Conservation (phyloP, 2,113 vertebrate species). For the Trematocara unimaculatum region DNA sequence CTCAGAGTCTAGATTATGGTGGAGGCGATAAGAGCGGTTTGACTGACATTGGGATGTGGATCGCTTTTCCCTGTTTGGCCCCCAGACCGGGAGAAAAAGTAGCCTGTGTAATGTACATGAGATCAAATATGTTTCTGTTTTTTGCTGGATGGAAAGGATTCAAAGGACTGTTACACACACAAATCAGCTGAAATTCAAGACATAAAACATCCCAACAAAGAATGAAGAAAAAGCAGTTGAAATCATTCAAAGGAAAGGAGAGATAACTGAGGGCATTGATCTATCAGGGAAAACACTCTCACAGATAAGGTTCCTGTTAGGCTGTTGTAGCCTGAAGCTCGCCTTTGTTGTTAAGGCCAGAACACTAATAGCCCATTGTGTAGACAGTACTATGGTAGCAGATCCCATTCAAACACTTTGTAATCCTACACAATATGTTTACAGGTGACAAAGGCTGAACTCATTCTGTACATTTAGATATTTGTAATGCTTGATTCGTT, state of each 20-base stretch:
- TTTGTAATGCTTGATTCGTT: not conserved
- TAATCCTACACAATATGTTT: constrained; percentile 39
- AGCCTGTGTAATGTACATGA: not conserved
- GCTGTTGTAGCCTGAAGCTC: constrained; percentile 16
- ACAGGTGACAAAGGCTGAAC: constrained; percentile 3
- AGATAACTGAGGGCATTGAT: constrained; percentile 10
- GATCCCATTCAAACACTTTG: constrained; percentile 3
- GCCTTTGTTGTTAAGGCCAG: constrained; percentile 31
- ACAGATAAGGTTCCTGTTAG: constrained; percentile 41
- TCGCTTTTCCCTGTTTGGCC: constrained; percentile 27
- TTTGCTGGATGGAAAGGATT: not conserved
- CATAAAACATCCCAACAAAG: not conserved
- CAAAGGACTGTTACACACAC: not conserved
- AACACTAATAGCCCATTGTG: constrained; percentile 46
- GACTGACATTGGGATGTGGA: constrained; percentile 37
- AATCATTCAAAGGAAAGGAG: not conserved
- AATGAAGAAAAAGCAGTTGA: not conserved
- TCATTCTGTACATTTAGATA: not conserved
- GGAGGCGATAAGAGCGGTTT: constrained; percentile 58
- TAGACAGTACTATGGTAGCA: not conserved
- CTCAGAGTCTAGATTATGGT: constrained; percentile 44
- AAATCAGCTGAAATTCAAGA: not conserved
- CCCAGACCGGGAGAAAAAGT: not conserved
- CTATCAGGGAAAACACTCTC: constrained; percentile 34
- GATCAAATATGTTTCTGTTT: not conserved